Base-by-base conservation (phyloP, 1,140 invertebrate genomes). In the Cydia fagiglandana region DNA sequence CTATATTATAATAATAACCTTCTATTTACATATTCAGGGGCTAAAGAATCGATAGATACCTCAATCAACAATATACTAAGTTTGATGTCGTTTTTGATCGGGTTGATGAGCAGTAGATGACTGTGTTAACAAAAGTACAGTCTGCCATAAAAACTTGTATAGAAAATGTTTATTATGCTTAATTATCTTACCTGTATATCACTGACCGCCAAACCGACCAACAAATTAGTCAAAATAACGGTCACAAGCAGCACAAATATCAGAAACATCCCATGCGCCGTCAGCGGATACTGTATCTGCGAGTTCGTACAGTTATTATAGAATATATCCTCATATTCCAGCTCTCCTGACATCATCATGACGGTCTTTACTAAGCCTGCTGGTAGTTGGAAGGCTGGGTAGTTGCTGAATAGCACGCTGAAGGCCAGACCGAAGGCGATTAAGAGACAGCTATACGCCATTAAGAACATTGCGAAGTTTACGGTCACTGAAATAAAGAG, bases 301-400 rank as follows among this genome's bases (percentile, higher is more conserved):
- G 86, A 83, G 2, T 91, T 83, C 5, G 90, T 84, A 9, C 93
- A 86, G 7, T 95, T 91, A 17, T 94, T 93, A 81, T 96, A 97
- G 84, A 97, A 97, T 73, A 97, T 95, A 77, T 97, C 96, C 84
- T 97, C 96, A 81, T 96, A 97, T 86, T 97, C 97, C 38, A 98
- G 88, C 84, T 98, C 96, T 0, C 97, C 97, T 0, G 96, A 96
- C 96, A 98, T 97, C 97, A 98, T 97, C 64, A 97, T 96, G 3
- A 97, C 94, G 0, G 96, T 96, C 91, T 97, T 98, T 0, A 97
- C 86, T 0, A 97, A 83, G 0, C 94, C 94, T 74, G 94, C 90
- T 0, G 94, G 86, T 1, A 96, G 93, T 79, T 95, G 90, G 84
- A 97, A 97, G 0, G 96, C 94, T 4, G 94, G 94, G 81, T 96